phyloP scores from a whole-genome alignment of 2,888 invertebrate genomes.

The Pandemis heparana region DNA sequence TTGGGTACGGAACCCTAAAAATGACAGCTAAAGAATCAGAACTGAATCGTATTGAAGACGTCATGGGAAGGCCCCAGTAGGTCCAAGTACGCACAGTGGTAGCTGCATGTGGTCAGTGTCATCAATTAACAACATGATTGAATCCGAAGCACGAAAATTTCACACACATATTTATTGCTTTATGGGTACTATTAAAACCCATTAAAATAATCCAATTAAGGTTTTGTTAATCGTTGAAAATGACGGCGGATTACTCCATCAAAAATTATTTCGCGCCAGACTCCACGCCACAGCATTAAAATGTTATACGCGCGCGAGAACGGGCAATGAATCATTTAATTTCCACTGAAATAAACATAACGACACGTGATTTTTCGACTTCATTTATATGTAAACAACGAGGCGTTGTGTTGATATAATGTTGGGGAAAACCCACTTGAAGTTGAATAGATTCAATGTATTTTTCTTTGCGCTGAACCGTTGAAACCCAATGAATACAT shows the following conservation, averaged over 20 bases:
- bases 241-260: neutral
- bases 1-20: too few species aligned
- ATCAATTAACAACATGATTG: too few species aligned
- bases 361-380: slow-evolving; percentile 6
- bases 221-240: slow-evolving; percentile 2
- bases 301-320: neutral
- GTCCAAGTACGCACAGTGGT: too few species aligned
- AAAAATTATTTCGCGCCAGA: neutral
- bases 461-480: too few species aligned
- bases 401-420: neutral
- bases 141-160: too few species aligned
- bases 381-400: neutral
- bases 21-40: too few species aligned
- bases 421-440: neutral
- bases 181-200: neutral
- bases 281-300: neutral
- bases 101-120: too few species aligned
- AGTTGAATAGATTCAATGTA: too few species aligned
- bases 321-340: slow-evolving; percentile 7
- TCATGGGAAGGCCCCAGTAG: too few species aligned
- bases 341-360: neutral
- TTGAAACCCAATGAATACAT: too few species aligned
- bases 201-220: neutral
- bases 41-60: too few species aligned
- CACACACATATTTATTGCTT: neutral